phyloP scores from a whole-genome alignment of 2,113 vertebrate species.

The Gnathonemus longibarbis region DNA sequence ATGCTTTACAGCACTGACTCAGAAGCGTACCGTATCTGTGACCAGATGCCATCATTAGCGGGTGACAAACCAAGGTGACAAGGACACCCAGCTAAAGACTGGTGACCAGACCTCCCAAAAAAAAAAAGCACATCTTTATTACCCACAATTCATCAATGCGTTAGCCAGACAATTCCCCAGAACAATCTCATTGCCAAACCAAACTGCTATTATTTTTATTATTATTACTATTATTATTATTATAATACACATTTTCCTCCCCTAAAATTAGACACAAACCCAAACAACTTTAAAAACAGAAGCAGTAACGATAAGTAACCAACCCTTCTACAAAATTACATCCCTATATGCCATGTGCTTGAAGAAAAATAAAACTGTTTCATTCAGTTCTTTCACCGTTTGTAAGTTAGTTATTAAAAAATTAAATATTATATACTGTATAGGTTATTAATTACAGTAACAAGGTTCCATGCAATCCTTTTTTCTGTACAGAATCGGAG shows the following conservation, averaged over 20 bases:
- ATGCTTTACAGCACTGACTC: background rate
- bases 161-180: slow-evolving; percentile 51
- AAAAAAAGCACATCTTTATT: slow-evolving; percentile 51
- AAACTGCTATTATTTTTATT: slow-evolving; percentile 31
- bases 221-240: slow-evolving; percentile 44
- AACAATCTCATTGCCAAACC: slow-evolving; percentile 44
- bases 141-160: slow-evolving; percentile 50
- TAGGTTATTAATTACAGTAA: slow-evolving; percentile 86
- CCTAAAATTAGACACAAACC: slow-evolving; percentile 56
- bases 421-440: slow-evolving; percentile 77
- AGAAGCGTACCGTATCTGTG: slow-evolving; percentile 18
- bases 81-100: slow-evolving; percentile 37
- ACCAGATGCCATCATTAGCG: background rate
- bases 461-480: slow-evolving; percentile 70
- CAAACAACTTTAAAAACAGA: slow-evolving; percentile 61
- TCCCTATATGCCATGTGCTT: slow-evolving; percentile 48
- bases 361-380: slow-evolving; percentile 40
- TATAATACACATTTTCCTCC: slow-evolving; percentile 41
- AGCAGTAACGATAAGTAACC: slow-evolving; percentile 50
- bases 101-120: slow-evolving; percentile 40
- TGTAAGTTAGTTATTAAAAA: slow-evolving; percentile 54
- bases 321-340: slow-evolving; percentile 48
- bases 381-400: slow-evolving; percentile 41
- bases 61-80: slow-evolving; percentile 5
- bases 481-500: slow-evolving; percentile 71